Base-by-base conservation (phyloP, 1,140 invertebrate genomes). In the Trissolcus basalis region DNA sequence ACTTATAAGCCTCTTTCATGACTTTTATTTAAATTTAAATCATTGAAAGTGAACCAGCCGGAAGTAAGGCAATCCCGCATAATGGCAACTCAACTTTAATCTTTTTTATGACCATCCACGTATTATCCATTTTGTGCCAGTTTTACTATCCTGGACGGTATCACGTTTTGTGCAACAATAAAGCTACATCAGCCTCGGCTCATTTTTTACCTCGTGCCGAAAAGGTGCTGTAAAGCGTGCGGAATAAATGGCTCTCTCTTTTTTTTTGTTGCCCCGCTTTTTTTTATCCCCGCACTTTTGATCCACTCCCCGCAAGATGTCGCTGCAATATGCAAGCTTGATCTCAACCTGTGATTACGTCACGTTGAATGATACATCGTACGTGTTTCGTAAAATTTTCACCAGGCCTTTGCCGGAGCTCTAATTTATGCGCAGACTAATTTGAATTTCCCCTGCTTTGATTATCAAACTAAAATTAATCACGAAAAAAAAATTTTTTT, bases 41-140 rank as follows among this genome's bases (percentile, higher is more conserved):
- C 60, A 33, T 59, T 16, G 14, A 48, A 60, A 55, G 68, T 49
- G 47, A 58, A 49, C 51, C 15, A 60, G 64, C 60, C 53, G 53
- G 76, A 70, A 79, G 69, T 61, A 71, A 39, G 48, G 71, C 67
- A 82, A 83, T 84, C 84, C 82, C 80, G 78, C 82, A 82, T 85
- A 85, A 86, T 82, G 77, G 67, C 72, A 75, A 77, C 80, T 84
- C 81, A 83, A 84, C 81, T 83, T 82, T 82, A 82, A 84, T 84
- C 82, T 82, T 80, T 85, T 83, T 85, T 84, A 84, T 79, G 79
- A 27, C 19, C 19, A 71, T 64, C 77, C 59, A 60, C 75, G 58
- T 83, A 83, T 84, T 85, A 78, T 51, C 78, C 82, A 56, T 82
- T 85, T 80, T 79, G 68, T 51, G 49, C 53, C 19, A 53, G 36